Conservation (phyloP, 2,113 vertebrate species). For the Pandion haliaetus region DNA sequence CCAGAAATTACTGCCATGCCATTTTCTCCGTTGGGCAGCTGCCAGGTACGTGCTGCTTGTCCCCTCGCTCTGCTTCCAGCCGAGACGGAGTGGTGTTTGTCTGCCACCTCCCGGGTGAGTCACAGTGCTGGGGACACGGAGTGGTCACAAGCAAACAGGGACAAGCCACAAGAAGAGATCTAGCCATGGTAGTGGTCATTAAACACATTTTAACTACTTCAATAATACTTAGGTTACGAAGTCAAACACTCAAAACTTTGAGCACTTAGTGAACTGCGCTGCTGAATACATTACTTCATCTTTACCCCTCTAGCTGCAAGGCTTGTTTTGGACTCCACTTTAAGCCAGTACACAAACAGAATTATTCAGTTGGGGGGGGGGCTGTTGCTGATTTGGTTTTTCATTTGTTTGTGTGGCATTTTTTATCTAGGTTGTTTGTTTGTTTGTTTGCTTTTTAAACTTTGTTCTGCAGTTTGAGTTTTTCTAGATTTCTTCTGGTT, state of each 20-base stretch:
- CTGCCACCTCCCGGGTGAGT: conserved; percentile 73
- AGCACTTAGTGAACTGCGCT: background rate
- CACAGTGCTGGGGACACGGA: background rate
- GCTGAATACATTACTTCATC: background rate
- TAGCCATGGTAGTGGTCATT: fast-evolving
- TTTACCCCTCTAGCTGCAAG: background rate
- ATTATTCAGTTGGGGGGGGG: background rate
- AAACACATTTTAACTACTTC: background rate
- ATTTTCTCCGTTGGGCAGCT: background rate
- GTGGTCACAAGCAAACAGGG: fast-evolving
- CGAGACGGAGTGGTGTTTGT: background rate
- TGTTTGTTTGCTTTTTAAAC: background rate
- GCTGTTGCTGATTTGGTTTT: background rate
- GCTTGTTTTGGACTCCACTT: background rate
- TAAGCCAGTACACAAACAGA: background rate
- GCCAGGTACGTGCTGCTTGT: background rate
- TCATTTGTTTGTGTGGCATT: fast-evolving
- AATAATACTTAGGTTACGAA: background rate
- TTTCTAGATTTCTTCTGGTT: background rate
- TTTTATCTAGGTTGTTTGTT: background rate
- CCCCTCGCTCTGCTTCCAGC: background rate
- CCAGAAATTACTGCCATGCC: background rate
- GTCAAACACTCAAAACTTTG: background rate
- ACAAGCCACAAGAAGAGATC: fast-evolving
- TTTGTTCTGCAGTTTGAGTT: background rate